Evolutionary conservation across 2,888 invertebrate genomes (phyloP).

Genomic region (Trichopria drosophilae): DNA sequence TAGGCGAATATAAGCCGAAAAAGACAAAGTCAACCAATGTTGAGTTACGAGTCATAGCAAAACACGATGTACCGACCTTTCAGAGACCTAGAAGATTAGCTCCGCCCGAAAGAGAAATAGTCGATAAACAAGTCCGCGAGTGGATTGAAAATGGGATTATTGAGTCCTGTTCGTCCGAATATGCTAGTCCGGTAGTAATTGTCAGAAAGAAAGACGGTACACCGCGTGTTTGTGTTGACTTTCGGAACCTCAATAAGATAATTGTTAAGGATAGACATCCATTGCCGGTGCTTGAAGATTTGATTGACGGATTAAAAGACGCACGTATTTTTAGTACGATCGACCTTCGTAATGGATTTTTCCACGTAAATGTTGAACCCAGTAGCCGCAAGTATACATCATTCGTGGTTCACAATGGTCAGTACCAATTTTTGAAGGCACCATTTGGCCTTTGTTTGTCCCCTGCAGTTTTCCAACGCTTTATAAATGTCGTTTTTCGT

Average conservation of each 20-base stretch:
- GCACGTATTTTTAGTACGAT: conserved; percentile 2
- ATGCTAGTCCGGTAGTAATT: conserved; percentile 8
- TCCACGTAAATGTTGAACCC: conserved; percentile 6
- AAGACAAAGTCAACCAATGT: conserved; percentile 15
- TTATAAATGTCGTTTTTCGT: conserved; percentile 16
- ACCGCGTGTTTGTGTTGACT: conserved; percentile 9
- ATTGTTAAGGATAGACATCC: conserved; percentile 14
- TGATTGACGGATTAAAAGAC: conserved; percentile 6
- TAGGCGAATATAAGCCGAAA: conserved; percentile 4
- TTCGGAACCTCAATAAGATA: conserved; percentile 2
- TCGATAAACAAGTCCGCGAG: conserved; percentile 14
- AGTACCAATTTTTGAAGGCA: conserved; percentile 21
- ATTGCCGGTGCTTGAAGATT: conserved; percentile 8
- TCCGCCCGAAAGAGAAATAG: conserved; percentile 14
- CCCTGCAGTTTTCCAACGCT: conserved; percentile 9
- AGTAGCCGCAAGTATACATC: conserved; percentile 20
- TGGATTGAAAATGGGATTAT: conserved; percentile 12
- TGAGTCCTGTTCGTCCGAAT: conserved; percentile 10
- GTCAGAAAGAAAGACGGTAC: conserved; percentile 9
- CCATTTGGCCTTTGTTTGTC: not conserved
- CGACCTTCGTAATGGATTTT: conserved; percentile 12
- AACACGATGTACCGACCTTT: conserved; percentile 9
- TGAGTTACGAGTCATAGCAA: conserved; percentile 7
- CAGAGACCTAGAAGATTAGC: conserved; percentile 15
- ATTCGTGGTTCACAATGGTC: conserved; percentile 20